phyloP scores from a whole-genome alignment of 2,888 invertebrate species.

The Lamellibrachia satsuma region DNA sequence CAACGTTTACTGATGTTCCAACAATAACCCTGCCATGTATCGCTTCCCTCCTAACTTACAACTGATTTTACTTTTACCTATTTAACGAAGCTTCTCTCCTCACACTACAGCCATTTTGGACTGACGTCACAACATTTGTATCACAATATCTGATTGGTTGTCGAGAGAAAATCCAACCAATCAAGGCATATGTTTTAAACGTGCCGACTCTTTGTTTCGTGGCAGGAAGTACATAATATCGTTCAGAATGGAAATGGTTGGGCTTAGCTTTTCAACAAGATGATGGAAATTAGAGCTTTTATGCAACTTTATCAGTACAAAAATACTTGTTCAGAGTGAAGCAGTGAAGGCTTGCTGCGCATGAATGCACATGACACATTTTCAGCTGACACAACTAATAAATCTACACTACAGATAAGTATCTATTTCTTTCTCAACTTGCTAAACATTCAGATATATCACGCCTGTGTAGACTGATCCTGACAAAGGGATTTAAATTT shows the following conservation, averaged over 20 bases:
- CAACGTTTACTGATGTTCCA: neutral
- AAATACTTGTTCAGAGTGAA: neutral
- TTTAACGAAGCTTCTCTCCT: neutral
- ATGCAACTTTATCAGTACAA: neutral
- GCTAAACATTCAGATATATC: neutral
- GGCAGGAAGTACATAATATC: neutral
- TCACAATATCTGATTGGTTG: slow-evolving; percentile 2
- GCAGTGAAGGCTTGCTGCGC: neutral
- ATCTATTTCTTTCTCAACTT: slow-evolving; percentile 11
- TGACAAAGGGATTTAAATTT: slow-evolving; percentile 5
- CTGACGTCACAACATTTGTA: neutral
- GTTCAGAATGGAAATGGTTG: neutral
- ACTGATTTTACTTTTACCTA: neutral
- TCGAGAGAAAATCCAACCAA: slow-evolving; percentile 17
- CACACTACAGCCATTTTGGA: slow-evolving; percentile 12
- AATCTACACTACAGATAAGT: neutral
- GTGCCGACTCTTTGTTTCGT: neutral
- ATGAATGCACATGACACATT: neutral
- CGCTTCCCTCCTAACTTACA: neutral
- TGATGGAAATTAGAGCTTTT: neutral
- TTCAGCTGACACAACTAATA: neutral
- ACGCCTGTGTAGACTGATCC: neutral
- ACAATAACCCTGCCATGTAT: neutral
- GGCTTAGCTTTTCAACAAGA: neutral
- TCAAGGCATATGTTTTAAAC: neutral